Evolutionary conservation across 2,797 vertebrate genomes (phyloP).

Genomic region (Sebastes itinus): DNA sequence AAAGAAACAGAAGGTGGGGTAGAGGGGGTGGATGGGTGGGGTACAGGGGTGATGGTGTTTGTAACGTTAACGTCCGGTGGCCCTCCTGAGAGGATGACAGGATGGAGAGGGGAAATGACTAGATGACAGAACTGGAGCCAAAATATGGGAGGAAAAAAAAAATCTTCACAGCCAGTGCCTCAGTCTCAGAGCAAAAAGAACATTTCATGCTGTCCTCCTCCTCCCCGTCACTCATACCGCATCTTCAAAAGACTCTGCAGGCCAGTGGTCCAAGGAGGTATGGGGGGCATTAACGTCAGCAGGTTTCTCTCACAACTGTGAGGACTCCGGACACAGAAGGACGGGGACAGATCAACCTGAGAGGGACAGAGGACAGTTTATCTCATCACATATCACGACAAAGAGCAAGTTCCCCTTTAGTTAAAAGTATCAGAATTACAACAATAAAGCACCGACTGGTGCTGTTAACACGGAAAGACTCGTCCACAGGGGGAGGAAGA

Average conservation of each 20-base stretch:
- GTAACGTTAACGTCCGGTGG: conserved; percentile 38
- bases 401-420: not conserved
- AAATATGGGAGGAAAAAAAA: conserved; percentile 42
- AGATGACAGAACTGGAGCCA: conserved; percentile 32
- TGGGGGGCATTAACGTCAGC: conserved; percentile 59
- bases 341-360: conserved; percentile 62
- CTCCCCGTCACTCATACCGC: conserved; percentile 46
- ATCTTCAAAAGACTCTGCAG: conserved; percentile 58
- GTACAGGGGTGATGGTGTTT: conserved; percentile 47
- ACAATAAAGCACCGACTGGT: conserved; percentile 12
- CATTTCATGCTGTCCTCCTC: conserved; percentile 65
- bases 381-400: not conserved
- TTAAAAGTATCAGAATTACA: not conserved
- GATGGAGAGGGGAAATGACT: conserved; percentile 7
- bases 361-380: conserved; percentile 4
- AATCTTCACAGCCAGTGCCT: conserved; percentile 69
- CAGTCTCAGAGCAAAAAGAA: conserved; percentile 68
- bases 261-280: conserved; percentile 57
- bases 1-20: conserved; percentile 59
- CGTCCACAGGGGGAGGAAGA: conserved; percentile 33
- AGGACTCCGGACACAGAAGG: conserved; percentile 60
- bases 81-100: conserved; percentile 35
- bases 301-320: conserved; percentile 59
- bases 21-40: conserved; percentile 8
- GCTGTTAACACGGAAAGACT: conserved; percentile 20